Evolutionary conservation across 1,140 invertebrate species (phyloP), one percentile per base, ranked within the genome.

Genomic region (Eumaeus atala): DNA sequence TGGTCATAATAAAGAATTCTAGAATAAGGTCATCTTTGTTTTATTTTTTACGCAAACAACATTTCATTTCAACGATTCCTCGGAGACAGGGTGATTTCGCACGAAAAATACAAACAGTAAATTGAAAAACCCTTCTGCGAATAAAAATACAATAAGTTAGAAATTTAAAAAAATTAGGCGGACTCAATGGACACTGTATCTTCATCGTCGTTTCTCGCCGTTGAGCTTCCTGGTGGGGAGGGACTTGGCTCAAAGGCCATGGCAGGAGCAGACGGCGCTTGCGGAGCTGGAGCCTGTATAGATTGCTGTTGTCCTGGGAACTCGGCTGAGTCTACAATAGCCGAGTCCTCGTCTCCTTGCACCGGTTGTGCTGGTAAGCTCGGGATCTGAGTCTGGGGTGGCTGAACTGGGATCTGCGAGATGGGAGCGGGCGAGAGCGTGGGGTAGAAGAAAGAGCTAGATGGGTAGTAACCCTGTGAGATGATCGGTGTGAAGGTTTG

Each of bases 321-420:
- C 21, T 84, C 80, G 9, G 78, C 77, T 11, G 83, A 79, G n/a
- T 86, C 83, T 40, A 86, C 64, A 0, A 86, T 73, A 14, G 80
- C 62, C 4, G 76, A 67, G 34, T 86, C 80, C 48, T 77, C 65
- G 61, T 84, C 80, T 12, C 76, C 77, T 16, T 64, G 54, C 28
- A 72, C 47, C 21, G 66, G 56, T 38, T 40, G n/a, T n/a, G n/a
- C 21, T 6, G 21, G 21, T 6, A 28, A 44, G 11, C 51, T 51
- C 47, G 66, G 54, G n/a, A 34, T 12, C n/a, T 51, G 17, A 47
- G 58, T 18, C 9, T 21, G 33, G 21, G 62, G 66, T 48, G 34
- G 56, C 44, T 48, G 47, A 12, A 48, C 42, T 33, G 69, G 56
- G n/a, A 58, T 36, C 11, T 49, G 52, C 0, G 57, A 28, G 33